Conservation (phyloP, 2,888 invertebrate genomes). For the Agrotis segetum region DNA sequence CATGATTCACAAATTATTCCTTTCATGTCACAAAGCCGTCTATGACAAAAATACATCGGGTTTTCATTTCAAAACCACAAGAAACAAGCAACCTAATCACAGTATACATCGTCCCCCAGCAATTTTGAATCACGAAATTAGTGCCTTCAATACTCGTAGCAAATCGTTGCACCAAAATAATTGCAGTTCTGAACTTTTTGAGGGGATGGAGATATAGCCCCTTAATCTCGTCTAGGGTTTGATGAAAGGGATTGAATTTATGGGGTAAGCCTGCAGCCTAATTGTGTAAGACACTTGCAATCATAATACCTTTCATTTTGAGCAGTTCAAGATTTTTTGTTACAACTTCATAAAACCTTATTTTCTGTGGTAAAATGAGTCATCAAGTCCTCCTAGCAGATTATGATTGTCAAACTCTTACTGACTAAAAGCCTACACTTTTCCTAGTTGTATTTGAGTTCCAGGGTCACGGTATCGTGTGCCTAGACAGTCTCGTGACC, state of each 20-base stretch:
- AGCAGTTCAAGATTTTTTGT: not conserved
- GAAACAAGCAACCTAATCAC: conserved; percentile 51
- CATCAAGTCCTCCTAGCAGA: no score
- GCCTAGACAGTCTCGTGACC: no score
- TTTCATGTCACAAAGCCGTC: conserved; percentile 10
- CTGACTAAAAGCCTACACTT: no score
- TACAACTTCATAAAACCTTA: no score
- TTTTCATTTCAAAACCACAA: conserved; percentile 24
- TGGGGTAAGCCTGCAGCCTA: conserved; percentile 41
- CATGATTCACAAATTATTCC: conserved; percentile 17
- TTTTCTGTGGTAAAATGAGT: no score
- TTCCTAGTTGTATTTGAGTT: no score
- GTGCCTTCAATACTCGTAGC: conserved; percentile 50
- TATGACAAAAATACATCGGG: conserved; percentile 7
- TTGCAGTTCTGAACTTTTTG: conserved; percentile 66
- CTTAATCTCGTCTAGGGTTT: conserved; percentile 66
- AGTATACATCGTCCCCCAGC: conserved; percentile 51
- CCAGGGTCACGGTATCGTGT: no score
- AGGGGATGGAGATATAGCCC: conserved; percentile 67
- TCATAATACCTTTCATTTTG: not conserved
- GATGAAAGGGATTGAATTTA: conserved; percentile 68
- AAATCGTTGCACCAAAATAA: conserved; percentile 61
- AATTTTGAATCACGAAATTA: conserved; percentile 64
- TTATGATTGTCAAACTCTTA: no score
- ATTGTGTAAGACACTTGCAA: conserved; percentile 5